These are phyloP conservation scores for Oophaga pumilio DNA, from an alignment of 2,113 vertebrate genomes.

Conservation along the genomic window DNA sequence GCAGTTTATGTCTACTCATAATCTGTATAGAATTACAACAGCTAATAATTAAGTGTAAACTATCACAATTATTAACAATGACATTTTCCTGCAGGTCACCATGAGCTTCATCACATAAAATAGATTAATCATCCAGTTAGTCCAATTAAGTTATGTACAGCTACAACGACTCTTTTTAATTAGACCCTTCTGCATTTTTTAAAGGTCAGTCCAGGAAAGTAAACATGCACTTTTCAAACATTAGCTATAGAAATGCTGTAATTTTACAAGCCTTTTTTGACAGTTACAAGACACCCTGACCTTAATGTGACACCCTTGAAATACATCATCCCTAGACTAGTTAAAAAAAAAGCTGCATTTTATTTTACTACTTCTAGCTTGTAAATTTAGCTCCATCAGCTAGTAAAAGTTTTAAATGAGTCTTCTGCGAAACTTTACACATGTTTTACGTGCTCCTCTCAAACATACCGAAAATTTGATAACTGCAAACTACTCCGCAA, in stretches of 20 bases:
- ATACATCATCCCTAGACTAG: conserved; percentile 34
- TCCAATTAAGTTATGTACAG: conserved; percentile 49
- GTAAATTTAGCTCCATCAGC: conserved; percentile 32
- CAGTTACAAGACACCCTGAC: conserved; percentile 56
- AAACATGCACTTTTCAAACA: conserved; percentile 56
- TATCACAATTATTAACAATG: conserved; percentile 51
- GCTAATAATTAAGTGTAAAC: conserved; percentile 53
- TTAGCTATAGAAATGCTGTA: conserved; percentile 47
- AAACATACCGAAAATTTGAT: background rate
- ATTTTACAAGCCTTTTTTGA: conserved; percentile 53
- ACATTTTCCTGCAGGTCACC: conserved; percentile 55
- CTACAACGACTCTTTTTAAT: conserved; percentile 50
- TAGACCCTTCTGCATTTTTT: conserved; percentile 55
- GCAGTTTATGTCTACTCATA: conserved; percentile 24
- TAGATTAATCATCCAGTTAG: conserved; percentile 56
- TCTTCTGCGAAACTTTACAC: conserved; percentile 4
- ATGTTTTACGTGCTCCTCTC: background rate
- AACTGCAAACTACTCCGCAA: background rate
- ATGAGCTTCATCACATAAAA: conserved; percentile 53
- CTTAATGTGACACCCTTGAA: conserved; percentile 49
- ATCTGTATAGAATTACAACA: conserved; percentile 43
- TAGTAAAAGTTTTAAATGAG: conserved; percentile 37
- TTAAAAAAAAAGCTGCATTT: conserved; percentile 18
- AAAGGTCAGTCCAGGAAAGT: conserved; percentile 54
- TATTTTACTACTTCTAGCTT: conserved; percentile 33